These are phyloP conservation scores for Atrichornis clamosus DNA, from an alignment of 2,113 vertebrate genomes.

Conservation along the genomic window DNA sequence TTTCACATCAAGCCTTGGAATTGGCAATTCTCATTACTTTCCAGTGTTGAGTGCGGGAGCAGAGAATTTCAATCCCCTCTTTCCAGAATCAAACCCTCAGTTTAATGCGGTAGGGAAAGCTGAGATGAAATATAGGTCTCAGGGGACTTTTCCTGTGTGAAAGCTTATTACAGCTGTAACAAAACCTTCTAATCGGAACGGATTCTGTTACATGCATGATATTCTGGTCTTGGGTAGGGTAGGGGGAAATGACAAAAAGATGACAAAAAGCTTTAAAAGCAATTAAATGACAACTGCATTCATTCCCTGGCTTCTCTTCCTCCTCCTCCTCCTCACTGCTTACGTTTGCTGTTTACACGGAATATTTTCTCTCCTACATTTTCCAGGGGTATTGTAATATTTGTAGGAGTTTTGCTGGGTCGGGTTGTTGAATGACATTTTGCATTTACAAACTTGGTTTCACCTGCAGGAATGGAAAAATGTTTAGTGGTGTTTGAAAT, in stretches of 20 bases:
- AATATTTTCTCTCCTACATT: neutral
- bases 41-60: neutral
- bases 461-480: neutral
- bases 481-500: constrained; percentile 21
- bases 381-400: neutral
- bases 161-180: constrained; percentile 74
- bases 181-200: constrained; percentile 67
- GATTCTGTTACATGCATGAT: constrained; percentile 64
- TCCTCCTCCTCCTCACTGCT: neutral
- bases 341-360: neutral
- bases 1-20: constrained; percentile 56
- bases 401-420: neutral
- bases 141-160: constrained; percentile 61
- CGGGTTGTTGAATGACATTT: neutral
- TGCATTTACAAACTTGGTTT: neutral
- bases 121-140: constrained; percentile 74
- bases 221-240: constrained; percentile 28
- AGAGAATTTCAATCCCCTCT: constrained; percentile 55
- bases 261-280: constrained; percentile 12
- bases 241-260: constrained; percentile 8
- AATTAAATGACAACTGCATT: neutral
- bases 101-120: constrained; percentile 70
- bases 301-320: neutral
- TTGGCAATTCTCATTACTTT: constrained; percentile 61
- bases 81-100: constrained; percentile 69